Evolutionary conservation across 2,888 invertebrate genomes (phyloP).

Genomic region (Heliconius erato): DNA sequence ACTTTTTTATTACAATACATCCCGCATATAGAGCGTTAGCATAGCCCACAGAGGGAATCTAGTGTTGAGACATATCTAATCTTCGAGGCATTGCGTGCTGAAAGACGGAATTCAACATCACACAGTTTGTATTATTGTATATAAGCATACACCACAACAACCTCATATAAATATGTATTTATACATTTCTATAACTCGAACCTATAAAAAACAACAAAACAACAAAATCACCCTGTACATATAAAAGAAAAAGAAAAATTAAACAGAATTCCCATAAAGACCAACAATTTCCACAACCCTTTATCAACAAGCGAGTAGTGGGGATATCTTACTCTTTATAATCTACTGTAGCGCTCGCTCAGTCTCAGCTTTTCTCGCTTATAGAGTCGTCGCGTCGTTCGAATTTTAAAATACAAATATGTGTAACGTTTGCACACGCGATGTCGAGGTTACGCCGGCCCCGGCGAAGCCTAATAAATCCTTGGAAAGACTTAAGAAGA

Average conservation of each 20-base stretch:
- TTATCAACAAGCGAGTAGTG: constrained; percentile 54
- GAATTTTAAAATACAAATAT: constrained; percentile 55
- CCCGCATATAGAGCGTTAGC: too few relatives aligned
- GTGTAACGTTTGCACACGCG: constrained; percentile 82
- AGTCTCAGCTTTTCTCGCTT: constrained; percentile 47
- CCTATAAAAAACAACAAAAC: neutral
- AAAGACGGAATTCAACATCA: too few relatives aligned
- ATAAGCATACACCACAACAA: too few relatives aligned
- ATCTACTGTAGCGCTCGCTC: constrained; percentile 59
- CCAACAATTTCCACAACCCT: constrained; percentile 26
- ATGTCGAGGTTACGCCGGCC: constrained; percentile 57
- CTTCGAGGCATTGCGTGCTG: too few relatives aligned
- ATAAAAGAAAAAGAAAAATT: neutral
- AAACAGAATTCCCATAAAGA: constrained; percentile 2
- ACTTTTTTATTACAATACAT: too few relatives aligned
- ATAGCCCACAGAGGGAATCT: too few relatives aligned
- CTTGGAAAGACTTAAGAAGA: constrained; percentile 77
- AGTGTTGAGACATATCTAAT: too few relatives aligned
- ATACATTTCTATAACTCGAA: neutral
- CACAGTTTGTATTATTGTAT: too few relatives aligned
- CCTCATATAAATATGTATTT: too few relatives aligned
- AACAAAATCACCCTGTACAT: neutral
- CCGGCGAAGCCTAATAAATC: constrained; percentile 59
- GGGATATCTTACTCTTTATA: constrained; percentile 77
- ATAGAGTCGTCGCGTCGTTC: constrained; percentile 45